Conservation (phyloP, 2,888 invertebrate species). For the Arrhopalites spinosus region DNA sequence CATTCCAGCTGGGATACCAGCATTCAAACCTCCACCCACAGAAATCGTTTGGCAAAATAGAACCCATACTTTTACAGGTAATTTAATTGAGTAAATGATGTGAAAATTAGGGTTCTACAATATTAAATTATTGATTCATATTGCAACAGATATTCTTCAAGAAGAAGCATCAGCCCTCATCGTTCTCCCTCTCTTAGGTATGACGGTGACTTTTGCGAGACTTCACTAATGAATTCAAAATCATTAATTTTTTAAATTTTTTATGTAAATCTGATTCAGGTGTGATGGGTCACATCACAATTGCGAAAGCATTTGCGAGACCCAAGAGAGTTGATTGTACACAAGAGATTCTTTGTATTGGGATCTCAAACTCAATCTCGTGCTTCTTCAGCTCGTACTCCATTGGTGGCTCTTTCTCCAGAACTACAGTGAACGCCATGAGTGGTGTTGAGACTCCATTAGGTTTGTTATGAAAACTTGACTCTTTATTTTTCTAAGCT, state of each 20-base stretch:
- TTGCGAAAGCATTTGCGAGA: slow-evolving; percentile 47
- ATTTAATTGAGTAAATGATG: no score
- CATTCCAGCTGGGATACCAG: slow-evolving; percentile 47
- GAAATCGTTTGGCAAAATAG: slow-evolving; percentile 41
- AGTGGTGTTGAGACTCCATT: slow-evolving; percentile 48
- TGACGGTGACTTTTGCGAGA: no score
- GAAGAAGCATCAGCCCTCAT: slow-evolving; percentile 52
- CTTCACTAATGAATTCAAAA: no score
- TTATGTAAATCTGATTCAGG: no score
- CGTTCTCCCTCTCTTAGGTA: slow-evolving; percentile 45
- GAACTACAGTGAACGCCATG: slow-evolving; percentile 51
- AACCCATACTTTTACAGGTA: slow-evolving; percentile 40
- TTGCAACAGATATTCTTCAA: slow-evolving; percentile 41
- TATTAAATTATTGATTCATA: no score
- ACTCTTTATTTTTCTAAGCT: no score
- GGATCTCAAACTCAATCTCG: slow-evolving; percentile 45
- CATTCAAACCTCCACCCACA: slow-evolving; percentile 45
- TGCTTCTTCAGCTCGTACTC: slow-evolving; percentile 47
- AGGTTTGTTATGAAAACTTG: no score
- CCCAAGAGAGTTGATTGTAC: slow-evolving; percentile 44
- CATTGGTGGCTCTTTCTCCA: slow-evolving; percentile 46
- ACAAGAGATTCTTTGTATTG: slow-evolving; percentile 47
- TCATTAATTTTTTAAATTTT: no score
- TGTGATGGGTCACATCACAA: slow-evolving; percentile 48
- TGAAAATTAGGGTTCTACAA: no score